Base-by-base conservation (phyloP, 37 sponge, comb jelly and placozoan genomes). In the Oopsacas minuta region DNA sequence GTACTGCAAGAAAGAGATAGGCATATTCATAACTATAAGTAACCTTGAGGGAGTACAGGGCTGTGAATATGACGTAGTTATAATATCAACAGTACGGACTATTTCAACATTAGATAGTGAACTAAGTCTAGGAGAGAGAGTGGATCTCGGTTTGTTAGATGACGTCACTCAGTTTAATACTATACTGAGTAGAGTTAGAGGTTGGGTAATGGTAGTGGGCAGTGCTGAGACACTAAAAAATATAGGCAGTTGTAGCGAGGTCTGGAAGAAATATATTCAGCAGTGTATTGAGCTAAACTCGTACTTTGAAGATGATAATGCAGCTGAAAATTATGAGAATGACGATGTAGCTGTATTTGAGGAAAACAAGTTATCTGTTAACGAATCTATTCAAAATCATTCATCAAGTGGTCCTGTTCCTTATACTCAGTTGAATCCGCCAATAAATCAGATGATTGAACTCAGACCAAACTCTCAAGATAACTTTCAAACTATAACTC, bases 151-250 rank as follows among this genome's bases (percentile, higher is more conserved):
- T 20, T 34, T 61, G 30, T 34, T 61, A 61, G 75, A 61, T 61
- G 75, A 61, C 75, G 75, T n/a, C 30, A n/a, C 75, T 5, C 75
- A 61, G 75, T 61, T 61, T 34, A 61, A 61, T 12, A 61, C 75
- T 61, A 61, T 61, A 20, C 75, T 61, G 30, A 61, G 28, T 61
- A 25, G 75, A 12, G 75, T n/a, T 61, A 3, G 75, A 61, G 75
- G 75, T 25, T 61, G 75, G 75, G 75, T 61, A 3, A n/a, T 61
- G 30, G 75, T 61, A 34, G 30, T 61, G 30, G 75, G 75, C 32
- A n/a, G 30, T 61, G 22, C 75, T 61, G 75, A 61, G 20, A 25
- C 28, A 32, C 28, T 61, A 61, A 61, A 5, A 32, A 61, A 61
- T n/a, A 12, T 61, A 61, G 75, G 75, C 20, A n/a, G 30, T 61